A percentile compares a stretch with the other conserved stretches of the same genome.
These are phyloP conservation scores for Acanthurus tractus DNA, from an alignment of 2,797 vertebrate genomes.

Conservation along the genomic window DNA sequence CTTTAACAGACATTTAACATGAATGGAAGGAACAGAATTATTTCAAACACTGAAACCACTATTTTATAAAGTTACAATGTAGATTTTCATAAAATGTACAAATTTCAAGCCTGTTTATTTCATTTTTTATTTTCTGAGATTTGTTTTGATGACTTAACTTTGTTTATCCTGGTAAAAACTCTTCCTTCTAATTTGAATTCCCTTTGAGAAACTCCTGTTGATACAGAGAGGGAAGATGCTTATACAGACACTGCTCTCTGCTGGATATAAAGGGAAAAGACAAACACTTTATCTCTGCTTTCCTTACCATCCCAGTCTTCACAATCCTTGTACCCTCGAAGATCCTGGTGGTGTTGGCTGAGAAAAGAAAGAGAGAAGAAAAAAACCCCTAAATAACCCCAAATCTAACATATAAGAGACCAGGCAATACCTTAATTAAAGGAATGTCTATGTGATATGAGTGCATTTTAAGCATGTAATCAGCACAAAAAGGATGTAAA, in stretches of 20 bases:
- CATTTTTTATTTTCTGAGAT: too few relatives aligned
- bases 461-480: slow-evolving; percentile 14
- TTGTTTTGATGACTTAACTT: too few relatives aligned
- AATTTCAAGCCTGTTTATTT: too few relatives aligned
- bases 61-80: background rate
- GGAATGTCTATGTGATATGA: background rate
- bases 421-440: slow-evolving; percentile 2
- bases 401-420: slow-evolving; percentile 4
- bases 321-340: slow-evolving; percentile 97
- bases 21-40: background rate
- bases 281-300: background rate
- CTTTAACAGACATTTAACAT: too few relatives aligned
- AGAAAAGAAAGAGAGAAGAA: slow-evolving; percentile 13
- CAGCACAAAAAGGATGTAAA: slow-evolving; percentile 13
- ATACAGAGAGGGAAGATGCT: background rate
- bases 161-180: too few relatives aligned
- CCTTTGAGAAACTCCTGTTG: background rate
- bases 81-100: background rate
- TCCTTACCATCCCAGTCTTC: slow-evolving; percentile 97
- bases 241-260: slow-evolving; percentile 67
- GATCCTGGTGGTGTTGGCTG: slow-evolving; percentile 97
- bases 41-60: background rate
- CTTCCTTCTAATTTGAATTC: background rate
- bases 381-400: background rate
- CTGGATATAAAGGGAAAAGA: slow-evolving; percentile 55